Evolutionary conservation across 2,888 invertebrate genomes (phyloP), one percentile per base, ranked within the genome.

Genomic region (Spicauda simplicius): DNA sequence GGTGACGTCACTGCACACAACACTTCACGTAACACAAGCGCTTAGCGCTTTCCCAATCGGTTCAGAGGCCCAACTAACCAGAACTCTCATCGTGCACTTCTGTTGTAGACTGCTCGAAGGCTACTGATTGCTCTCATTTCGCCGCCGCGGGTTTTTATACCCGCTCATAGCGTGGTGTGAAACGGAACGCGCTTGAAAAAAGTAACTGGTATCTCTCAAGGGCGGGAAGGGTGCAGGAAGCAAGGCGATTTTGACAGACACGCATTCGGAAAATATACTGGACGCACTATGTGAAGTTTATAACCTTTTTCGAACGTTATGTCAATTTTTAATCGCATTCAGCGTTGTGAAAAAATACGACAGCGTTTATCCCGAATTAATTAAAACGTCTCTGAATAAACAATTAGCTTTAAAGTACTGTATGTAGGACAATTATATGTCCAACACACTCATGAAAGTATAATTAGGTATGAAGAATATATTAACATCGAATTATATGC

Each of bases 81-180:
- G 91, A 87, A 92, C 83, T 92, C 91, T 90, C 91, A 93, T 92
- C 90, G 79, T 91, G 92, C 90, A 92, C 90, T 93, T 93, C 93
- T 88, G 90, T 90, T 76, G 82, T 87, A 89, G 93, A 93, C 93
- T 93, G 92, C 93, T 79, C 90, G 90, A 88, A 84, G 85, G 91
- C 93, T 93, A 93, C 92, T 93, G 93, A 91, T 83, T 91, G 89
- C 83, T 87, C 84, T 86, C 85, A 83, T 86, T 90, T 84, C 80
- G 89, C 80, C 76, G 85, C 75, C 78, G 80, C 69, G 74, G 73
- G 83, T 85, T 87, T 93, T 91, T 93, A 93, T 93, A 93, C 81
- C 81, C 72, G 76, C 73, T 75, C 76, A 74, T 82, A 73, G 80
- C 78, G 85, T 79, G 82, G 83, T 84, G 83, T 79, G 83, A 87